A percentile compares a stretch with the other conserved stretches of the same genome.
Conservation (phyloP, 2,888 invertebrate genomes). For the Lepidonotus clava region DNA sequence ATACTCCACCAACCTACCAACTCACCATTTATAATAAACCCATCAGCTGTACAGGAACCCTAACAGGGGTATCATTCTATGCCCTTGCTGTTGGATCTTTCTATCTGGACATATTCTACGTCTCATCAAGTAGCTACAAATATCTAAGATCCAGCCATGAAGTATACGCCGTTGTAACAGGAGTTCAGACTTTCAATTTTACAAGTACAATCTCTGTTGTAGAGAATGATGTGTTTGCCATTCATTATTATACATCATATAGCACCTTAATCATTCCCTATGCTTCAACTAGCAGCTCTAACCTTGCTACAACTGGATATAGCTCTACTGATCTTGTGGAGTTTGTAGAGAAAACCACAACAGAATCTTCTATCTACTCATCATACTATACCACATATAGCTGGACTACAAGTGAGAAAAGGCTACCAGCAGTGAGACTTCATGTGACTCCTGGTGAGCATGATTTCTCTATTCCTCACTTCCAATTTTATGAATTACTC, state of each 20-base stretch:
- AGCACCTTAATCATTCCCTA: background rate
- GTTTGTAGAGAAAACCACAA: background rate
- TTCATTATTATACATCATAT: background rate
- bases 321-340: background rate
- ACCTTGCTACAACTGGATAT: background rate
- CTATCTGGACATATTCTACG: background rate
- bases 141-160: background rate
- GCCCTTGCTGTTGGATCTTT: background rate
- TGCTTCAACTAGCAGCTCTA: background rate
- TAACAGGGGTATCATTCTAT: background rate
- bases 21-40: no score
- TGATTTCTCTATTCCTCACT: no score
- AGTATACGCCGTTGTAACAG: background rate
- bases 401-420: background rate
- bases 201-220: background rate
- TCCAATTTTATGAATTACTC: no score
- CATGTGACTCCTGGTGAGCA: background rate
- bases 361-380: background rate
- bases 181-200: background rate
- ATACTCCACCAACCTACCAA: no score
- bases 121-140: background rate
- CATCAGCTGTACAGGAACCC: background rate
- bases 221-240: background rate
- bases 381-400: background rate
- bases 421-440: background rate